phyloP scores from a whole-genome alignment of 2,113 vertebrate genomes.

The Pseudois nayaur region DNA sequence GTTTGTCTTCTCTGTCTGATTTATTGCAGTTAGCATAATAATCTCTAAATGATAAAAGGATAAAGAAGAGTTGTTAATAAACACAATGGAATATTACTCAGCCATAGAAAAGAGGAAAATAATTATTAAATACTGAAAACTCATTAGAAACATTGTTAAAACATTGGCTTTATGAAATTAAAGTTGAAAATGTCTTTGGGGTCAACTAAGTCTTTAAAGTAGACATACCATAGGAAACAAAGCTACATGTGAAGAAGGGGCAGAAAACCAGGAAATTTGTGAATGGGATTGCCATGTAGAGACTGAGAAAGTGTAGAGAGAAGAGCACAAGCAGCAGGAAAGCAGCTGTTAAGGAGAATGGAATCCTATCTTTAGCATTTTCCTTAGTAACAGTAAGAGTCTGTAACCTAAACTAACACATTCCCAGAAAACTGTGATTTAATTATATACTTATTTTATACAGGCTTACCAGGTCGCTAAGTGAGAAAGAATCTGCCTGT shows the following conservation, averaged over 20 bases:
- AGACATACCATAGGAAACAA: not conserved
- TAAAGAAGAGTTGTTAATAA: not conserved
- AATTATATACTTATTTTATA: not conserved
- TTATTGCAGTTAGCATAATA: not conserved
- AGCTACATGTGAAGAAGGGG: not conserved
- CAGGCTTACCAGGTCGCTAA: not conserved
- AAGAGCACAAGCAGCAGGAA: not conserved
- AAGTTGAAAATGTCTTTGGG: not conserved
- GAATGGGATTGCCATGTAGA: rapidly evolving
- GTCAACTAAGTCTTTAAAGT: not conserved
- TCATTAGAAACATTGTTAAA: not conserved
- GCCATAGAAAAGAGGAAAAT: not conserved
- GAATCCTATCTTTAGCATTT: not conserved
- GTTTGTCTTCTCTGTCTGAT: not conserved
- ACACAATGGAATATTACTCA: not conserved
- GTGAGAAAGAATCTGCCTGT: not conserved
- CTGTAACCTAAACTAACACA: not conserved
- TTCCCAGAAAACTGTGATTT: not conserved
- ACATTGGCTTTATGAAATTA: not conserved
- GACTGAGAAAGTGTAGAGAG: not conserved
- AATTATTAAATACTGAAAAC: not conserved
- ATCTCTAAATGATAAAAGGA: not conserved
- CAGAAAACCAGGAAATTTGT: not conserved
- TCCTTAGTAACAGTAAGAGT: not conserved
- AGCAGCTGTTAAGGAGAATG: not conserved